Base-by-base conservation (phyloP, 2,797 vertebrate species). In the Triplophysa yarkandensis region DNA sequence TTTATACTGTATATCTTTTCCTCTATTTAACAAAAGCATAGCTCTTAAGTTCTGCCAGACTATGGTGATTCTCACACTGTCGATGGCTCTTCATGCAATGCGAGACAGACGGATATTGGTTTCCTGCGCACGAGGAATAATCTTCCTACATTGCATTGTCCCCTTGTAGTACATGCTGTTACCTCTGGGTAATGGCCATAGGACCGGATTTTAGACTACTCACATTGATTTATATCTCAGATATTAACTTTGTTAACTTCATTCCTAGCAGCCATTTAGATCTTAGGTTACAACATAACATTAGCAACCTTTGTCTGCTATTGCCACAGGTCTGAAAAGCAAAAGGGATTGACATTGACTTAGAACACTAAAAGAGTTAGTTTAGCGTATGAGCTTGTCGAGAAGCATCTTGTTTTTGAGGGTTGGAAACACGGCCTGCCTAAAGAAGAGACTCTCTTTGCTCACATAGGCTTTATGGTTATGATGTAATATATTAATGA, bases 401-500 rank as follows among this genome's bases (percentile, higher is more conserved):
- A 54, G 23, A 25, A 16, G 23, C 23, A 54, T 21, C 23, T 54
- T 16, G 50, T 54, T 14, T 21, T 25, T 1, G 27, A 25, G 50
- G 23, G 11, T 27, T 27, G 16, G 23, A 54, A 54, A 54, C 48
- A 50, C 11, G 27, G 50, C 27, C 23, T 14, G 6, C 25, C 25
- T 28, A 54, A 54, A 27, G 50, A 55, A 27, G 25, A 16, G 23
- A 71, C 41, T 68, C 61, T 68, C 70, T 57, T 57, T 71, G 71
- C 62, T 66, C 21, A 28, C 62, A 34, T 39, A 77, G 61, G 63
- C 62, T 73, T 74, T 77, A 28, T 25, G 11, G 48, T 57, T 57
- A 68, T 60, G 68, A 41, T 77, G 71, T 64, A 71, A 52, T 75
- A 74, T 72, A 77, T 74, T 82, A 77, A 77, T 68, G 71, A 82